Evolutionary conservation across 2,888 invertebrate genomes (phyloP), one percentile per base, ranked within the genome.

Genomic region (Pristionchus maxplancki): DNA sequence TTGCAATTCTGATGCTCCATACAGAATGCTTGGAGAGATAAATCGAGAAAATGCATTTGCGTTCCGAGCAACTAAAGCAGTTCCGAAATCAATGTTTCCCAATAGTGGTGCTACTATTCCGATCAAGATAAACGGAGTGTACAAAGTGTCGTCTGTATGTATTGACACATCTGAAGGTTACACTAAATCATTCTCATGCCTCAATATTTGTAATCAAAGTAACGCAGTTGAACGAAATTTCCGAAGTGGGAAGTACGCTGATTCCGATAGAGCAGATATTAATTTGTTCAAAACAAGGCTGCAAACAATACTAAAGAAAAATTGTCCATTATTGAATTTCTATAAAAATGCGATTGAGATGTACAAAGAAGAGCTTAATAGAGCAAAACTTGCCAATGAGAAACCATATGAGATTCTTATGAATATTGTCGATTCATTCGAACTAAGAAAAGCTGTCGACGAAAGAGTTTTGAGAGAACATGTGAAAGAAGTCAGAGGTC

Each of bases 41-140:
- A 82, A 82, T 31, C 8, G 50, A 31, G 50, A 82, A 50, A 48
- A 82, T 28, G 82, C 82, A 15, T 44, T 82, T 44, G 82, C 82
- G 34, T 20, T 50, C 31, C 48, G 48, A 50, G 24, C 50, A 17
- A 50, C 50, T 15, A 50, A 44, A 44, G 8, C 28, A 9, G 11
- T 44, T 6, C 24, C 31, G 20, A 44, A 31, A 28, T 28, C 8
- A 4, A 28, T 6, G 31, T 82, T 50, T 20, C 82, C 82, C 17
- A n/a, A 24, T 28, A 50, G 82, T 28, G 82, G 50, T n/a, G n/a
- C n/a, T 28, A 50, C 31, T 6, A 40, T 82, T 20, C 82, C 82
- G 4, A 31, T 82, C 20, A 50, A 28, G 17, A 15, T 82, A 13
- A 15, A 48, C 17, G 50, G 82, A 24, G 50, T 6, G 9, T 82